Evolutionary conservation across 2,888 invertebrate species (phyloP).

Genomic region (Microlaimidae sp.): DNA sequence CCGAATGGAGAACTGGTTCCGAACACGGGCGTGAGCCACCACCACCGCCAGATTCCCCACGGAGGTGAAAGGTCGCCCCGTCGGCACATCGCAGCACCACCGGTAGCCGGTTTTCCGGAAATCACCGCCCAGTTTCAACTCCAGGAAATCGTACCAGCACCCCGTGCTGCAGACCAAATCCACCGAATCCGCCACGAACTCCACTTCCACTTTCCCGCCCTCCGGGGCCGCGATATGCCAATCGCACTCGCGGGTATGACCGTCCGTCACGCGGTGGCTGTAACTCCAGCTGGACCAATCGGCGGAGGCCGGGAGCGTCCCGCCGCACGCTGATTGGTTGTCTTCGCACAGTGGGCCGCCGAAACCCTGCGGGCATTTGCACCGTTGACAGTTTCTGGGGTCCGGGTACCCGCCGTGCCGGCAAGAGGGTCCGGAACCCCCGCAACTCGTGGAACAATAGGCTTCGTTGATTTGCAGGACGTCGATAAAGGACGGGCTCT

Average conservation of each 20-base stretch:
- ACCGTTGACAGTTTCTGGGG: constrained; percentile 28
- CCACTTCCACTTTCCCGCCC: constrained; percentile 19
- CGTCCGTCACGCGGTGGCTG: constrained; percentile 20
- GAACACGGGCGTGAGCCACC: no score
- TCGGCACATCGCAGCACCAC: no score
- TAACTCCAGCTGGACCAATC: neutral
- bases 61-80: no score
- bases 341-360: constrained; percentile 24
- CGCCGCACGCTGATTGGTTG: constrained; percentile 26
- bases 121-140: constrained; percentile 26
- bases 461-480: constrained; percentile 8
- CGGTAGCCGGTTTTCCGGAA: constrained; percentile 25
- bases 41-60: no score
- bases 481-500: constrained; percentile 32
- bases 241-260: constrained; percentile 24
- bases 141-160: constrained; percentile 8
- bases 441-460: neutral
- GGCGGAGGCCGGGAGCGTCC: constrained; percentile 10
- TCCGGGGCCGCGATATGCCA: constrained; percentile 27
- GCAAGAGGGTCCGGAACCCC: constrained; percentile 16
- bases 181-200: no score
- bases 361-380: constrained; percentile 29
- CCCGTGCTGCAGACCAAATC: no score
- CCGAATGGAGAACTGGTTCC: no score
- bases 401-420: constrained; percentile 26